Conservation (phyloP, 2,888 invertebrate species). For the Dolichopus griseipennis region DNA sequence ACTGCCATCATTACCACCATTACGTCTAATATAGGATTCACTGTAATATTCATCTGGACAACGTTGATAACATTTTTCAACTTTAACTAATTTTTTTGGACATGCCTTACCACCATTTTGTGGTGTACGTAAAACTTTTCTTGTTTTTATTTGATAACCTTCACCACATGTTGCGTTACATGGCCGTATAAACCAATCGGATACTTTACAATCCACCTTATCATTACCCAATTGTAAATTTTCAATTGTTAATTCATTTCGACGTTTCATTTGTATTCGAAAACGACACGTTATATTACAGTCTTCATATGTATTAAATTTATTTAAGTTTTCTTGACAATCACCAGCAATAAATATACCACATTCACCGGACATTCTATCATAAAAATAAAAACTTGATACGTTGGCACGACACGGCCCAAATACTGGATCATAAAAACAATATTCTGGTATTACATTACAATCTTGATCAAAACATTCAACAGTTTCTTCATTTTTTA, state of each 20-base stretch:
- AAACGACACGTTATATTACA: slow-evolving; percentile 57
- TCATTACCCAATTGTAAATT: slow-evolving; percentile 25
- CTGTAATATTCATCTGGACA: slow-evolving; percentile 33
- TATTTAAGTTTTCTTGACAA: slow-evolving; percentile 82
- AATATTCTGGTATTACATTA: slow-evolving; percentile 32
- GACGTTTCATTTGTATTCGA: slow-evolving; percentile 27
- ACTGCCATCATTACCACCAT: background rate
- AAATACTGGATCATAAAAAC: slow-evolving; percentile 44
- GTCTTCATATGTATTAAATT: slow-evolving; percentile 64
- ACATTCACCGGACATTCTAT: slow-evolving; percentile 60
- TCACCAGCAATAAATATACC: slow-evolving; percentile 76
- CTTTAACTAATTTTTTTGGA: slow-evolving; percentile 43
- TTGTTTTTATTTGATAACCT: slow-evolving; percentile 44
- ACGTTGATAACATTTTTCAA: slow-evolving; percentile 38
- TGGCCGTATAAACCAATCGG: slow-evolving; percentile 45
- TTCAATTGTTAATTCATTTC: slow-evolving; percentile 29
- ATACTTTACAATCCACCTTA: slow-evolving; percentile 44
- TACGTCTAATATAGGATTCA: slow-evolving; percentile 12
- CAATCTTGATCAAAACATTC: slow-evolving; percentile 26
- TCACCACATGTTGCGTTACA: slow-evolving; percentile 47
- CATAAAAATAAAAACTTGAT: slow-evolving; percentile 76
- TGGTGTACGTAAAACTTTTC: slow-evolving; percentile 45
- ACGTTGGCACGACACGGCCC: slow-evolving; percentile 72
- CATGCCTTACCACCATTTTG: slow-evolving; percentile 48
- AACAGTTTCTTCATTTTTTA: slow-evolving; percentile 35